Conservation (phyloP, 2,797 vertebrate species). For the Masticophis lateralis region DNA sequence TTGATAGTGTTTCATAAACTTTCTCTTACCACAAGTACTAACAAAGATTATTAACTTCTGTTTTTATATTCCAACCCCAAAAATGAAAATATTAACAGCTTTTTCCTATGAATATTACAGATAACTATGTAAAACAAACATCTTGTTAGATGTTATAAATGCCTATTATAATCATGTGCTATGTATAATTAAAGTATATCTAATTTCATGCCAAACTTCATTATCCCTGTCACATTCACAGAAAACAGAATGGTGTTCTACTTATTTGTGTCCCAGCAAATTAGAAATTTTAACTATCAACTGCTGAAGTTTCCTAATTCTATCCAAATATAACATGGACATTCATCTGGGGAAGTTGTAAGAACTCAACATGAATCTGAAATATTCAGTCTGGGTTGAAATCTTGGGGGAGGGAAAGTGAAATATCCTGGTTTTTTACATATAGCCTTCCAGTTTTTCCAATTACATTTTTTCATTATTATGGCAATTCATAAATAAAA, state of each 20-base stretch:
- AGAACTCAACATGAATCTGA: neutral
- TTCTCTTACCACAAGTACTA: neutral
- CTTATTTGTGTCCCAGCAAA: neutral
- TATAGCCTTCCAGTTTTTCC: neutral
- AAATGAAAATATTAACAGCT: neutral
- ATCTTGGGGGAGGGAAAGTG: neutral
- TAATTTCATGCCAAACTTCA: neutral
- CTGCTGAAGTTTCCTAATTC: neutral
- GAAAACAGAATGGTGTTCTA: neutral
- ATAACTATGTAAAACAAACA: neutral
- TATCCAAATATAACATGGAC: neutral
- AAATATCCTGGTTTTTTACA: neutral
- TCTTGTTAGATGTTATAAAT: constrained; percentile 9
- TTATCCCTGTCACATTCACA: constrained; percentile 3
- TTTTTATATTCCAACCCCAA: neutral
- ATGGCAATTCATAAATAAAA: neutral
- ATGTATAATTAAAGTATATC: neutral
- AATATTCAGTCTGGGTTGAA: neutral
- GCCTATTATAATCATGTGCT: neutral
- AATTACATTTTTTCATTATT: neutral
- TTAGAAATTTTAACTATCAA: neutral
- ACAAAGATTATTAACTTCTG: constrained; percentile 8
- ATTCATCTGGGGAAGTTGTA: neutral
- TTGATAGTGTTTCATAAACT: constrained; percentile 4
- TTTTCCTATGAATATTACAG: neutral